Percentiles rank a stretch among this genome's conserved stretches.
Evolutionary conservation across 2,113 vertebrate genomes (phyloP).

Genomic region (Hypomesus transpacificus): DNA sequence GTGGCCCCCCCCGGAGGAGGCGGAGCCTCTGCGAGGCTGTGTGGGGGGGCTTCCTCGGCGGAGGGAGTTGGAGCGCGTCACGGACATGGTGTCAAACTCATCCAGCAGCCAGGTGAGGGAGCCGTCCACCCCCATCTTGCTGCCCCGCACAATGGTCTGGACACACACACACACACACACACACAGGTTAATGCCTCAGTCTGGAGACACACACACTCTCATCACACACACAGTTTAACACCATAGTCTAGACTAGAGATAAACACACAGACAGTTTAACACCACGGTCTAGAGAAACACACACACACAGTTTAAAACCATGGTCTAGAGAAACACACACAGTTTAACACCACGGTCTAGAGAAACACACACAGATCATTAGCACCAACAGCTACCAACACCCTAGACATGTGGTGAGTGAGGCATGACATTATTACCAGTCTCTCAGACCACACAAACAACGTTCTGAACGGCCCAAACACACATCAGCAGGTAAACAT

Average conservation of each 20-base stretch:
- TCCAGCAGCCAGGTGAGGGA: slow-evolving; percentile 90
- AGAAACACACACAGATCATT: neutral
- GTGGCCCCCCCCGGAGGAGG: slow-evolving; percentile 66
- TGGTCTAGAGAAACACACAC: neutral
- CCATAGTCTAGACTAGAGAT: too few relatives aligned
- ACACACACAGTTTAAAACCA: too few relatives aligned
- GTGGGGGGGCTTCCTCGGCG: slow-evolving; percentile 84
- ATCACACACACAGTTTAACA: neutral
- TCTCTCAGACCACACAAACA: too few relatives aligned
- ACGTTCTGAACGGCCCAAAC: too few relatives aligned
- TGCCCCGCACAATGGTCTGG: slow-evolving; percentile 77
- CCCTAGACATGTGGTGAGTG: too few relatives aligned
- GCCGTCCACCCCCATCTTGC: slow-evolving; percentile 80
- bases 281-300: neutral
- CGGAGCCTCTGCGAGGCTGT: slow-evolving; percentile 64
- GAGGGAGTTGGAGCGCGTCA: slow-evolving; percentile 91
- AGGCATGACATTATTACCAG: too few relatives aligned
- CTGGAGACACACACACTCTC: neutral
- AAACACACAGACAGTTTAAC: neutral
- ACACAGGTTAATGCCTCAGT: neutral
- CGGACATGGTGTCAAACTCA: slow-evolving; percentile 91
- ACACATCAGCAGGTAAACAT: too few relatives aligned
- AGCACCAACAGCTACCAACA: too few relatives aligned
- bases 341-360: too few relatives aligned
- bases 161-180: neutral